These are phyloP conservation scores for Diploscapter pachys DNA, from an alignment of 1,140 invertebrate species.

Conservation along the genomic window DNA sequence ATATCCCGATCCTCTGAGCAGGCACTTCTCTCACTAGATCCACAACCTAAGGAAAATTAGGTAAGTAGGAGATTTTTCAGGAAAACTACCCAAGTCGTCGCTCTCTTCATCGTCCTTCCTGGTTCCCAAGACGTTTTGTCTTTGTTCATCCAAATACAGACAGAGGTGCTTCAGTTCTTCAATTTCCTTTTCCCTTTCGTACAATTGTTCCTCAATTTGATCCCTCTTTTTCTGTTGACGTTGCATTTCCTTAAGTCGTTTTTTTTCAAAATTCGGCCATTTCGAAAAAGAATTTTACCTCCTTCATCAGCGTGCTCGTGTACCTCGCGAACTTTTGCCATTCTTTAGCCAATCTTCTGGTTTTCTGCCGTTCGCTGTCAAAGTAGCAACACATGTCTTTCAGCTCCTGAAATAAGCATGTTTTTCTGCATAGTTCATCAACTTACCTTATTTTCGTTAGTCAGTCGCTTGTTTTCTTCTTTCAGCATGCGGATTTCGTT, in stretches of 20 bases:
- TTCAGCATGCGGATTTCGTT: constrained; percentile 40
- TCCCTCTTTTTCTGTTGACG: constrained; percentile 28
- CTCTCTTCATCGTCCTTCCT: constrained; percentile 39
- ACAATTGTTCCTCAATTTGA: constrained; percentile 14
- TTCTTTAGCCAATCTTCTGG: constrained; percentile 83
- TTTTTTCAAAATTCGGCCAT: background rate
- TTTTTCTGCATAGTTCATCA: background rate
- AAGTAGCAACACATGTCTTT: constrained; percentile 92
- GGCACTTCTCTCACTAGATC: constrained; percentile 65
- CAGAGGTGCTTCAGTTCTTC: constrained; percentile 72
- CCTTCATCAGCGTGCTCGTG: constrained; percentile 91
- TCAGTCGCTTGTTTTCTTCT: constrained; percentile 30
- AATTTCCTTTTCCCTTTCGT: constrained; percentile 21
- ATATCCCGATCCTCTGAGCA: constrained; percentile 60
- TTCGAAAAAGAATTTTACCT: constrained; percentile 70
- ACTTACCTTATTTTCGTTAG: constrained; percentile 21
- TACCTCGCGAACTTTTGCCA: constrained; percentile 95
- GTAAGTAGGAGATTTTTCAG: too few species aligned
- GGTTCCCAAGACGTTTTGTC: constrained; percentile 57
- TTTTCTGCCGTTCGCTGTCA: constrained; percentile 90
- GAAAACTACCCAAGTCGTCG: constrained; percentile 22
- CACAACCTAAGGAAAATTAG: constrained; percentile 52
- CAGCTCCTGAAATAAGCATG: constrained; percentile 67
- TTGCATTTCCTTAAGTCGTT: constrained; percentile 17
- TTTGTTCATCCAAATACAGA: constrained; percentile 87